These are phyloP conservation scores for Entomobrya proxima DNA, from an alignment of 2,888 invertebrate genomes.

Conservation along the genomic window DNA sequence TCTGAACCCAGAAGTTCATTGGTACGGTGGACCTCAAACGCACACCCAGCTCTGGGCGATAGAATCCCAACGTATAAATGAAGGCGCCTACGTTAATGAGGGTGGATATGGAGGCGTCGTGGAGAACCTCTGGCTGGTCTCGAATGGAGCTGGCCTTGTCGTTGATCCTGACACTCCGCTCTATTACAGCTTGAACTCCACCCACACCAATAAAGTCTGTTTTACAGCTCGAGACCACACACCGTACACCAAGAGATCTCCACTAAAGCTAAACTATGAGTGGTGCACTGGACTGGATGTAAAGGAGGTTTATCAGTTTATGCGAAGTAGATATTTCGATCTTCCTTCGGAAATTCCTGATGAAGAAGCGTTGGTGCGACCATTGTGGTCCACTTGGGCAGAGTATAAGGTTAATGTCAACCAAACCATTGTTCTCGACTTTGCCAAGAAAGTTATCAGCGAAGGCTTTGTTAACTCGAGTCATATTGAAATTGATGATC, in stretches of 20 bases:
- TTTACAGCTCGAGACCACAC: slow-evolving; percentile 56
- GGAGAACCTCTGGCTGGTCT: slow-evolving; percentile 72
- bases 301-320: slow-evolving; percentile 45
- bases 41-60: slow-evolving; percentile 65
- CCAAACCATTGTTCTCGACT: slow-evolving; percentile 59
- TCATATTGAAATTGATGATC: slow-evolving; percentile 92
- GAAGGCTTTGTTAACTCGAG: slow-evolving; percentile 57
- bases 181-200: slow-evolving; percentile 68
- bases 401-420: slow-evolving; percentile 54
- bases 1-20: slow-evolving; percentile 56
- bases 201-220: slow-evolving; percentile 48
- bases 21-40: slow-evolving; percentile 67
- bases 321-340: slow-evolving; percentile 81
- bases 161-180: slow-evolving; percentile 70
- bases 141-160: slow-evolving; percentile 68
- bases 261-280: slow-evolving; percentile 55
- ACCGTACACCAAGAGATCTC: slow-evolving; percentile 52
- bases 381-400: slow-evolving; percentile 69
- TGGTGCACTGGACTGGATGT: slow-evolving; percentile 65
- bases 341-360: slow-evolving; percentile 77
- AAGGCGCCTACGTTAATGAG: slow-evolving; percentile 39
- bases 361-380: slow-evolving; percentile 62
- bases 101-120: slow-evolving; percentile 49
- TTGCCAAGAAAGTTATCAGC: slow-evolving; percentile 55
- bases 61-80: slow-evolving; percentile 36